Evolutionary conservation across 2,113 vertebrate genomes (phyloP).

Genomic region (Stomatorhinus ivindoensis): DNA sequence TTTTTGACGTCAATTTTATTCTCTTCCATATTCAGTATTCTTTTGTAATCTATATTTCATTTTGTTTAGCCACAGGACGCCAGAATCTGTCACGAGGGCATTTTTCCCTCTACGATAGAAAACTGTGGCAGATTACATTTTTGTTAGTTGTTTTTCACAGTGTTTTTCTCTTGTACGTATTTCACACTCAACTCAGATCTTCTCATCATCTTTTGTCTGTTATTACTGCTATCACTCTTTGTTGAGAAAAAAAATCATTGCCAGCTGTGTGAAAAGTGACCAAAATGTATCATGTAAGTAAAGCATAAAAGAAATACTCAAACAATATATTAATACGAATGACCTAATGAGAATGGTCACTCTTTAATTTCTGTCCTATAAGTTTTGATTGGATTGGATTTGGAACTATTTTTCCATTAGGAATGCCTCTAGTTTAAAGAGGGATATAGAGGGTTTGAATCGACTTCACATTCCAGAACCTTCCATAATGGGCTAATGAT

Average conservation of each 20-base stretch:
- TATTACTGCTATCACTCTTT: background rate
- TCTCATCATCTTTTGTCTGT: background rate
- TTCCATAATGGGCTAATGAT: background rate
- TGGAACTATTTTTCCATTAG: background rate
- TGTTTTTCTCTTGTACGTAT: background rate
- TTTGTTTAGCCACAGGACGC: background rate
- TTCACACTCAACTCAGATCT: background rate
- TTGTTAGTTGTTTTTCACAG: background rate
- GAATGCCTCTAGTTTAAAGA: background rate
- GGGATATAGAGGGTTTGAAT: background rate
- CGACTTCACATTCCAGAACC: background rate
- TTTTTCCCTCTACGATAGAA: background rate
- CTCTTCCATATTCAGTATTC: background rate
- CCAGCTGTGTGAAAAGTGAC: background rate
- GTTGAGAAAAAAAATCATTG: background rate
- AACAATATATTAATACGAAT: background rate
- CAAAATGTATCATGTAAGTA: background rate
- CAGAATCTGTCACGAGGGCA: background rate
- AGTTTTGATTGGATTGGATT: background rate
- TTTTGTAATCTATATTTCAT: background rate
- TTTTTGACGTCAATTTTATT: background rate
- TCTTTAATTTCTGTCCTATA: background rate
- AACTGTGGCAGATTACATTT: background rate
- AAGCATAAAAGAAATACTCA: background rate
- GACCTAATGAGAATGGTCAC: background rate